Evolutionary conservation across 2,888 invertebrate species (phyloP).

Genomic region (Drosophila prostipennis): DNA sequence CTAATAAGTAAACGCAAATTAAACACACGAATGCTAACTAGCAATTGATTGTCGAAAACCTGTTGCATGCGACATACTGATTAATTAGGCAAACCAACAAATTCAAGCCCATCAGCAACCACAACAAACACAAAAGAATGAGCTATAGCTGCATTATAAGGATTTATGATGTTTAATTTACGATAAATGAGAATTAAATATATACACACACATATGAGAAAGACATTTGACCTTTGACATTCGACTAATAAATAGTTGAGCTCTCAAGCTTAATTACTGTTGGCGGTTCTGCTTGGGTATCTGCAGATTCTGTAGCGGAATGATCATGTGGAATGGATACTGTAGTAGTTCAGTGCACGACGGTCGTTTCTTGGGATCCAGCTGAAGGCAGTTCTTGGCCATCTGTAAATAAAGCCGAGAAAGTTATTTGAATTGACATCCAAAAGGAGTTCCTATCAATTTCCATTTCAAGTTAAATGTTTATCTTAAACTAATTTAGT

Average conservation of each 20-base stretch:
- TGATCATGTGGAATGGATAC: slow-evolving; percentile 84
- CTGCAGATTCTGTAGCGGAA: slow-evolving; percentile 81
- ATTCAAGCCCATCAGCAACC: slow-evolving; percentile 31
- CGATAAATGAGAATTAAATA: slow-evolving; percentile 76
- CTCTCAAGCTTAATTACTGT: slow-evolving; percentile 24
- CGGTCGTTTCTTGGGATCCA: slow-evolving; percentile 82
- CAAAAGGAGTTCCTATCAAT: too few species aligned
- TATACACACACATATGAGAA: slow-evolving; percentile 68
- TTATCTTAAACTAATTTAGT: too few species aligned
- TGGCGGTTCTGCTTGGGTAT: slow-evolving; percentile 44
- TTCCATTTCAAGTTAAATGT: too few species aligned
- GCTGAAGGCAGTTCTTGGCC: slow-evolving; percentile 82
- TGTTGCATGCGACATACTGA: slow-evolving; percentile 62
- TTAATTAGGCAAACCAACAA: slow-evolving; percentile 53
- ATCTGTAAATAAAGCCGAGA: slow-evolving; percentile 67
- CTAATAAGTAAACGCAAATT: slow-evolving; percentile 69
- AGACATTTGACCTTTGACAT: slow-evolving; percentile 27
- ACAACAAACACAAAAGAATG: slow-evolving; percentile 27
- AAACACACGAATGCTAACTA: slow-evolving; percentile 49
- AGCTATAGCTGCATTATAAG: slow-evolving; percentile 63
- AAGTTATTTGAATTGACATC: too few species aligned
- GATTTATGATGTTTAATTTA: slow-evolving; percentile 72
- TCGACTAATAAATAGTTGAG: slow-evolving; percentile 11
- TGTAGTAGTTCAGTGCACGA: slow-evolving; percentile 82
- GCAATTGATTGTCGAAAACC: slow-evolving; percentile 60